These are phyloP conservation scores for Anticlea derivata DNA, from an alignment of 2,888 invertebrate genomes.

Conservation along the genomic window DNA sequence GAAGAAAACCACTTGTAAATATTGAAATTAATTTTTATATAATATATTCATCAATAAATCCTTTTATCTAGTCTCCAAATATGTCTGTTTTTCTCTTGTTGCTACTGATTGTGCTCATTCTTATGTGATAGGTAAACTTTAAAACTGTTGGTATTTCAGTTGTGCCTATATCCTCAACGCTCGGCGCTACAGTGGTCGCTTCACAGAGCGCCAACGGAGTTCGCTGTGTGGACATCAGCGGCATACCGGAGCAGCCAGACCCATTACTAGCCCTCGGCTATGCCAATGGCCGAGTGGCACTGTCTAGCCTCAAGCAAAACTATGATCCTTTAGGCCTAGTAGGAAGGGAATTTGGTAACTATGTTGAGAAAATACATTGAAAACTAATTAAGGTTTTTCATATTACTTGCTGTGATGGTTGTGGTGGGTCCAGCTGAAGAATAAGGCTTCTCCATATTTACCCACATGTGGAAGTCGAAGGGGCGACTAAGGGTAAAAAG, in stretches of 20 bases:
- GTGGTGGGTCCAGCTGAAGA: too few relatives aligned
- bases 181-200: slow-evolving; percentile 88
- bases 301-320: slow-evolving; percentile 90
- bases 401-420: too few relatives aligned
- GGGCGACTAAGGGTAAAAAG: too few relatives aligned
- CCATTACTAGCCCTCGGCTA: slow-evolving; percentile 94
- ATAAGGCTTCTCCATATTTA: too few relatives aligned
- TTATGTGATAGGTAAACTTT: too few relatives aligned
- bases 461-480: too few relatives aligned
- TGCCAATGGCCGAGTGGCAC: slow-evolving; percentile 93
- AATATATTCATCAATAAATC: too few relatives aligned
- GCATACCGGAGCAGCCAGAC: slow-evolving; percentile 90
- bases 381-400: too few relatives aligned
- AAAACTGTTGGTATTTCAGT: slow-evolving; percentile 74
- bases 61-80: too few relatives aligned
- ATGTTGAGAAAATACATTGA: not conserved
- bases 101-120: too few relatives aligned
- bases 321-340: slow-evolving; percentile 87
- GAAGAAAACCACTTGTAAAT: slow-evolving; percentile 74
- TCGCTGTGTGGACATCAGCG: slow-evolving; percentile 92
- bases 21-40: not conserved
- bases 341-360: slow-evolving; percentile 90
- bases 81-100: too few relatives aligned
- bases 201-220: slow-evolving; percentile 92
- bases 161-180: slow-evolving; percentile 87